Percentiles rank a stretch among this genome's conserved stretches.
phyloP scores from a whole-genome alignment of 2,113 vertebrate species.

The Hippocampus guttulatus region DNA sequence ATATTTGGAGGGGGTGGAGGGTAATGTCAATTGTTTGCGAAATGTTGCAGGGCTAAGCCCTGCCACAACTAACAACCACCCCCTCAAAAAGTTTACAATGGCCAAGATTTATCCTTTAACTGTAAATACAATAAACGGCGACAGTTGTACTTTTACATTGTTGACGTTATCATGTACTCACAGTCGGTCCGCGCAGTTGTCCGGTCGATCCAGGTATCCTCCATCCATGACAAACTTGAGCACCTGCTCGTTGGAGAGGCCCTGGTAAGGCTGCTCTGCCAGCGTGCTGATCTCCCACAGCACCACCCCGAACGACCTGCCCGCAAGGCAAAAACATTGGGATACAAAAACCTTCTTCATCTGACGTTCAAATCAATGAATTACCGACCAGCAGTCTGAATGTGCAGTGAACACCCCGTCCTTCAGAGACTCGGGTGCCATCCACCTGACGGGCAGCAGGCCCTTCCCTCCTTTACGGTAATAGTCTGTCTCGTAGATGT shows the following conservation, averaged over 20 bases:
- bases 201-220: constrained; percentile 86
- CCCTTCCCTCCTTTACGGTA: constrained; percentile 97
- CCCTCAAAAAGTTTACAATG: no score
- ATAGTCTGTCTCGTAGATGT: constrained; percentile 98
- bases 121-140: no score
- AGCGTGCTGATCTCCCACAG: constrained; percentile 96
- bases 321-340: neutral
- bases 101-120: no score
- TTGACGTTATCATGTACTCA: constrained; percentile 67
- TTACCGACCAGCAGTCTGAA: constrained; percentile 91
- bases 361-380: neutral
- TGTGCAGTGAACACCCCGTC: constrained; percentile 91
- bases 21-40: no score
- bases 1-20: no score
- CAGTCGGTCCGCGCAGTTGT: constrained; percentile 89
- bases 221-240: constrained; percentile 98
- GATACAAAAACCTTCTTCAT: no score
- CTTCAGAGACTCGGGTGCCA: constrained; percentile 93
- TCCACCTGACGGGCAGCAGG: constrained; percentile 92
- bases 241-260: constrained; percentile 95
- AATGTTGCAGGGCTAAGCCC: no score
- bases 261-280: constrained; percentile 95
- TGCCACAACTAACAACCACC: no score
- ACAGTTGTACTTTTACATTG: no score
- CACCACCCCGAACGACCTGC: constrained; percentile 95